Evolutionary conservation across 1,140 invertebrate species (phyloP).

Genomic region (Bombus picipes): DNA sequence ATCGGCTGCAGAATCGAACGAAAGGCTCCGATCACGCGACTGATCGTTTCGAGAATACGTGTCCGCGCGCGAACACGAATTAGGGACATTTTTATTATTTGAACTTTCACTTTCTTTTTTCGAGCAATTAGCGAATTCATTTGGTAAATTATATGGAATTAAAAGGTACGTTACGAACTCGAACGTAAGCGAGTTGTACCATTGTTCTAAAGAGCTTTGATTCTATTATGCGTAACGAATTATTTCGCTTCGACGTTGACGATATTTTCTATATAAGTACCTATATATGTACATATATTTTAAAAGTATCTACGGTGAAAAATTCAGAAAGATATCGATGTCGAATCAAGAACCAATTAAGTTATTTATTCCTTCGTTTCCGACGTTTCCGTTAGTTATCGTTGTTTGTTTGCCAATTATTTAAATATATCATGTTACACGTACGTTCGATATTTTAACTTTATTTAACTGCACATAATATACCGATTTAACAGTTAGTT

Average conservation of each 20-base stretch:
- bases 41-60: background rate
- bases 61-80: background rate
- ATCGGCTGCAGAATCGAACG: background rate
- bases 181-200: background rate
- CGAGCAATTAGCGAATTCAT: background rate
- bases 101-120: background rate
- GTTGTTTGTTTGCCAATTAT: background rate
- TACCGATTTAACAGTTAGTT: background rate
- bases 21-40: background rate
- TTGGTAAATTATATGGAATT: no score
- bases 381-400: background rate
- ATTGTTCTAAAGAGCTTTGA: background rate
- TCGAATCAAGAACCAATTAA: background rate
- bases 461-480: background rate
- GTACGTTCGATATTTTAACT: background rate
- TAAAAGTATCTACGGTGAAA: background rate
- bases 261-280: background rate
- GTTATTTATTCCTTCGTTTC: background rate
- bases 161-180: background rate
- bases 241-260: background rate
- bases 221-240: background rate
- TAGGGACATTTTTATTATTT: background rate
- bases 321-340: background rate
- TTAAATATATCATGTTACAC: background rate
- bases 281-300: background rate